Base-by-base conservation (phyloP, 2,113 vertebrate genomes). In the Piaya cayana region DNA sequence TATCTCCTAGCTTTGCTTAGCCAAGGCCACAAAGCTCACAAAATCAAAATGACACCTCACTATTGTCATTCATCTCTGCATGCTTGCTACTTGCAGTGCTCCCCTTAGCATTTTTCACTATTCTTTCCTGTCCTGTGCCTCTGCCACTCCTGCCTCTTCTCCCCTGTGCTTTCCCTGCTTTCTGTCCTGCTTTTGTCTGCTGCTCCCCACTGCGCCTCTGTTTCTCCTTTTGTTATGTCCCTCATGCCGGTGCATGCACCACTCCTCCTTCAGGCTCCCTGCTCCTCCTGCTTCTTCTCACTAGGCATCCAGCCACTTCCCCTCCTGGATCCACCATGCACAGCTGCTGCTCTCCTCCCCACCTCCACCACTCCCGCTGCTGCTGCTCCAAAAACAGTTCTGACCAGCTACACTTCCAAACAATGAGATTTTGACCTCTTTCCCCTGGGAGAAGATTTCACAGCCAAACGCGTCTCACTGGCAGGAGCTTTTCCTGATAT, bases 401-500 rank as follows among this genome's bases (percentile, higher is more conserved):
- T 95, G 95, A 96, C 94, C 96, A 96, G 94, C 81, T 94, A 93
- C 17, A 36, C 89, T 91, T 95, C 83, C 83, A 97, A 96, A 97
- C 96, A 97, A 97, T 97, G 94, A 95, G 77, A 86, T 94, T 97
- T 95, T 97, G 96, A 97, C 96, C 96, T 95, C 94, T 95, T 78
- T 95, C 96, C 95, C 96, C 86, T 91, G 96, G 94, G 96, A 97
- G 96, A 97, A 96, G 96, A 97, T 97, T 97, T 96, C 95, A 97
- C 96, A 95, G 96, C 96, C 95, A 97, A 97, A 97, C 95, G 95
- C 74, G 92, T 97, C 96, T 96, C 95, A 87, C 95, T 95, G 93
- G 96, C 96, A 96, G 95, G 94, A 95, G 91, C 96, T 93, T 97
- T 97, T 97, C 96, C 96, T 97, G 96, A 96, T 96, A 96, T 96